Percentiles rank a stretch among this genome's conserved stretches.
Evolutionary conservation across 1,140 invertebrate species (phyloP).

Genomic region (Parapsyche elsis): DNA sequence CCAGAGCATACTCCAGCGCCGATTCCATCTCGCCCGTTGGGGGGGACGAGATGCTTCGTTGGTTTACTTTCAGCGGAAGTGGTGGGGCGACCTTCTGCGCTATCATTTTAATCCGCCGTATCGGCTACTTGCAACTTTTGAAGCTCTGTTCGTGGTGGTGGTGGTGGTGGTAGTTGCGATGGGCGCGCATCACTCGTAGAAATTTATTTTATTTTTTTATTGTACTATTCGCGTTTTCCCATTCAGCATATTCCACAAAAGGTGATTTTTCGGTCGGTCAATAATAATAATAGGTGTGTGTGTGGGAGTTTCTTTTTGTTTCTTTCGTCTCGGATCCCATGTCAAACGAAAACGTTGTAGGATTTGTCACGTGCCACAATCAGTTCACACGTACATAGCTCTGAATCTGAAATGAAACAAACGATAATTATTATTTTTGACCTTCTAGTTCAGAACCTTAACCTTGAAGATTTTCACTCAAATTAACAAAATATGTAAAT

Average conservation of each 20-base stretch:
- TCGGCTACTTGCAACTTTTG: not conserved
- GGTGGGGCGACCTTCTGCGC: constrained; percentile 31
- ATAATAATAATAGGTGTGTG: too few relatives aligned
- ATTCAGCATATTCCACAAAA: too few relatives aligned
- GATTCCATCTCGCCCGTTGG: constrained; percentile 8
- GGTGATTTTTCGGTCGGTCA: too few relatives aligned
- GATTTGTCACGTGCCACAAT: not conserved
- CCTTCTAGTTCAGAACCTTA: too few relatives aligned
- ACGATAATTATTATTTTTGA: too few relatives aligned
- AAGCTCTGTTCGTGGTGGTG: not conserved
- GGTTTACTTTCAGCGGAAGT: constrained; percentile 51
- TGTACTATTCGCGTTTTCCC: not conserved
- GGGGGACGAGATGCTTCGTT: constrained; percentile 16
- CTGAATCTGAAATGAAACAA: constrained; percentile 9
- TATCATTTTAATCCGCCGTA: constrained; percentile 21
- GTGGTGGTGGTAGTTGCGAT: not conserved
- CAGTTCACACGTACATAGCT: constrained; percentile 4
- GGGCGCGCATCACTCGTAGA: not conserved
- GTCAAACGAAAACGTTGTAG: not conserved
- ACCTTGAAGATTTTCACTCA: too few relatives aligned
- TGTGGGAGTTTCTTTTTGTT: not conserved
- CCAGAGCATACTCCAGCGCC: not conserved
- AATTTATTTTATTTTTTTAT: not conserved
- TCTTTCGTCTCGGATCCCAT: not conserved
- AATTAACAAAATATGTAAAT: too few relatives aligned